Evolutionary conservation across 2,113 vertebrate genomes (phyloP).

Genomic region (Phylloscopus trochiloides): DNA sequence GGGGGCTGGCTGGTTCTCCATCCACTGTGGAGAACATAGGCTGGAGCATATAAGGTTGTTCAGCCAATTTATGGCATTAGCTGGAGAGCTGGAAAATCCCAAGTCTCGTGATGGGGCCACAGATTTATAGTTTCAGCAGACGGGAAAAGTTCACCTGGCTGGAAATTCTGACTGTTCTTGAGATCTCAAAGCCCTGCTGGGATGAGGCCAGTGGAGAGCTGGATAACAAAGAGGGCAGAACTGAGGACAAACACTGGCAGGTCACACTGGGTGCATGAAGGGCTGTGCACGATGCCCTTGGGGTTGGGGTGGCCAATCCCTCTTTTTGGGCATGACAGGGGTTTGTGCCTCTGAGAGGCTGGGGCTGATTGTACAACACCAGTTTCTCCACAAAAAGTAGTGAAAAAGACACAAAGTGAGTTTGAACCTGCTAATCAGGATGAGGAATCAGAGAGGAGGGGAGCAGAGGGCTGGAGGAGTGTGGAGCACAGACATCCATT

Average conservation of each 20-base stretch:
- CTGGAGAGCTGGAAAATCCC: neutral
- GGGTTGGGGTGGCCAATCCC: neutral
- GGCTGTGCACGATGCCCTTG: neutral
- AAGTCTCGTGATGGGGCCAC: neutral
- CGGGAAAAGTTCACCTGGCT: neutral
- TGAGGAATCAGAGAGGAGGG: neutral
- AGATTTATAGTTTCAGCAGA: neutral
- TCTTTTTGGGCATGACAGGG: neutral
- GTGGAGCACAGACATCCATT: neutral
- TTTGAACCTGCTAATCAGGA: neutral
- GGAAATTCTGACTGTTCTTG: neutral
- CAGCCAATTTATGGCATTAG: neutral
- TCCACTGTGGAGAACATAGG: neutral
- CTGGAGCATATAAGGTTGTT: neutral
- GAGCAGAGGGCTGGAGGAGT: neutral
- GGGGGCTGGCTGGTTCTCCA: neutral
- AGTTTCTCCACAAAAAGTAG: neutral
- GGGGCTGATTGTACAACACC: neutral
- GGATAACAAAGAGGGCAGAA: neutral
- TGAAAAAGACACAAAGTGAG: neutral
- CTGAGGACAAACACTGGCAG: neutral
- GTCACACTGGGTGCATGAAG: neutral
- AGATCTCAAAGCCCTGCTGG: neutral
- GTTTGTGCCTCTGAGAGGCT: neutral
- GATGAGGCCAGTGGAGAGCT: neutral